Evolutionary conservation across 2,797 vertebrate species (phyloP).

Genomic region (Thaleichthys pacificus): DNA sequence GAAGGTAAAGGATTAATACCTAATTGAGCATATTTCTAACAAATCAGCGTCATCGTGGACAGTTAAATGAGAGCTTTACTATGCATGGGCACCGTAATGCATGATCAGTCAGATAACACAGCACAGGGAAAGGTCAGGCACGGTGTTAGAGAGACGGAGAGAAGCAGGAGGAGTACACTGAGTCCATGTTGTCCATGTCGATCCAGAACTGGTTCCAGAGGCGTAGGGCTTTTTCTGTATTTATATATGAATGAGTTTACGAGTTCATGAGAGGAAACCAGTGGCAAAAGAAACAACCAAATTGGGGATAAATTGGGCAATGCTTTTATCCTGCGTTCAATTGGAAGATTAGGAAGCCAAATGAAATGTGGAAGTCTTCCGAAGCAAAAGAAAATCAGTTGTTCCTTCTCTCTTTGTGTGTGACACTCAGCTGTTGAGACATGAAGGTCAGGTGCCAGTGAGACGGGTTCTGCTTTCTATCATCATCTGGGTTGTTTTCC

Average conservation of each 20-base stretch:
- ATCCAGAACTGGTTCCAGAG: neutral
- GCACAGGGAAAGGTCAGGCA: constrained; percentile 38
- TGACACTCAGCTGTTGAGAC: constrained; percentile 28
- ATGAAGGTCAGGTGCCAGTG: constrained; percentile 13
- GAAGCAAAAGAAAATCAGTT: neutral
- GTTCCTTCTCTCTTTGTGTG: neutral
- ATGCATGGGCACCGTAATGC: constrained; percentile 60
- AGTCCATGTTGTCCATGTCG: neutral
- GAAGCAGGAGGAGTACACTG: neutral
- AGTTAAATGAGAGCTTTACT: constrained; percentile 69
- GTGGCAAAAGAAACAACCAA: too few species aligned
- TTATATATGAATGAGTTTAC: too few species aligned
- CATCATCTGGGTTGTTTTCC: constrained; percentile 63
- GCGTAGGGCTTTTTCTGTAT: neutral
- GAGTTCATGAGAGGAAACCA: too few species aligned
- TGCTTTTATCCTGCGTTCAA: too few species aligned
- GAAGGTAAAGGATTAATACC: constrained; percentile 67
- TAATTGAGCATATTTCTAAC: constrained; percentile 76
- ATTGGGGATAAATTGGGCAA: too few species aligned
- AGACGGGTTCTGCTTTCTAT: constrained; percentile 15
- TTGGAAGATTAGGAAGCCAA: neutral
- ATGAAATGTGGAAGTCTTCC: neutral
- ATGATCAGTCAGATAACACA: constrained; percentile 54
- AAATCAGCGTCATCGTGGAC: constrained; percentile 68
- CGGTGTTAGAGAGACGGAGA: constrained; percentile 37